Percentiles rank a stretch among this genome's conserved stretches.
These are phyloP conservation scores for Otolemur crassicaudatus DNA, from an alignment of 2,797 vertebrate species.

Conservation along the genomic window DNA sequence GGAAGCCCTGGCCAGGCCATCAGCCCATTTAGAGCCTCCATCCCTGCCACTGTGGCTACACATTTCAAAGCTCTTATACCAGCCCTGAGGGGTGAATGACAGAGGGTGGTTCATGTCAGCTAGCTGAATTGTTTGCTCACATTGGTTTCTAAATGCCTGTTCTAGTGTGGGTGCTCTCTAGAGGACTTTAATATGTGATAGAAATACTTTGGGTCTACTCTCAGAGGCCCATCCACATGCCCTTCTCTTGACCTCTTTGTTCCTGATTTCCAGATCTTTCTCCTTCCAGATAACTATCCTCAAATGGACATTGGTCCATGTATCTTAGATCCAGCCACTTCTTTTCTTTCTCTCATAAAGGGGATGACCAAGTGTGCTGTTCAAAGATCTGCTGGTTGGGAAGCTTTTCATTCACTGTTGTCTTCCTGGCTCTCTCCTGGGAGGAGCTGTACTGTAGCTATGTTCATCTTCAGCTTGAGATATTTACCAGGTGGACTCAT, in stretches of 20 bases:
- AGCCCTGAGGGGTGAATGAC: background rate
- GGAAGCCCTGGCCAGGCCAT: accelerated
- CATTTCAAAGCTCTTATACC: background rate
- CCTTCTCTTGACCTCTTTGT: background rate
- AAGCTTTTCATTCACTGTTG: background rate
- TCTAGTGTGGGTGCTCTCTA: background rate
- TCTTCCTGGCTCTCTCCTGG: background rate
- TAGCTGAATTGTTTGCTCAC: background rate
- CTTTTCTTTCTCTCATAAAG: background rate
- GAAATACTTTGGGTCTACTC: background rate
- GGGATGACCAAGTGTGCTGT: no score
- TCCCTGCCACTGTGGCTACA: background rate
- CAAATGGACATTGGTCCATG: background rate
- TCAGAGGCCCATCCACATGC: background rate
- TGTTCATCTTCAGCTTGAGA: background rate
- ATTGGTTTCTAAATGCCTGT: background rate
- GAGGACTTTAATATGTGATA: background rate
- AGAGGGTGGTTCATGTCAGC: background rate
- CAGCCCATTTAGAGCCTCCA: background rate
- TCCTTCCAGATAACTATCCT: background rate
- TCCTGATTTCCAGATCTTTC: background rate
- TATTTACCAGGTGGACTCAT: background rate
- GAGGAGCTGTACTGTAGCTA: background rate
- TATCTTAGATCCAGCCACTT: background rate
- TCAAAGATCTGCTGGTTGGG: background rate